Percentiles rank a stretch among this genome's conserved stretches.
Evolutionary conservation across 2,113 vertebrate species (phyloP).

Genomic region (Promerops cafer): DNA sequence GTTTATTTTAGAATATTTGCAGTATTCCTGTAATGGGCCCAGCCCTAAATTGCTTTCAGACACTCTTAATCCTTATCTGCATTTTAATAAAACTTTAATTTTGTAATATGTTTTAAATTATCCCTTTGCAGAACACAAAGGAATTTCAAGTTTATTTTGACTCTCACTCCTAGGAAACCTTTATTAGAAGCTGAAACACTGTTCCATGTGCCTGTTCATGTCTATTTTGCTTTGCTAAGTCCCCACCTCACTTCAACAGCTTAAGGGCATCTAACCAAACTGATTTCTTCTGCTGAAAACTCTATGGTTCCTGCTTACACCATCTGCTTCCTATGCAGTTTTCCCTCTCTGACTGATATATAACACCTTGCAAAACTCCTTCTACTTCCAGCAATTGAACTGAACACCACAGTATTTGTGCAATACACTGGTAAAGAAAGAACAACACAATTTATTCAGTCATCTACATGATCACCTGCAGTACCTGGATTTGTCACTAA

Average conservation of each 20-base stretch:
- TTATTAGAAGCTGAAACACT: not conserved
- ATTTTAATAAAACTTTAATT: not conserved
- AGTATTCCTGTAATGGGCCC: not conserved
- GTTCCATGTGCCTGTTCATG: not conserved
- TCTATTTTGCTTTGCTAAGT: not conserved
- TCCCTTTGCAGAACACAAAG: not conserved
- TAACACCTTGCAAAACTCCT: not conserved
- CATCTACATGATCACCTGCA: not conserved
- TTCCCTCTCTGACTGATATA: not conserved
- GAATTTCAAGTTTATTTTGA: not conserved
- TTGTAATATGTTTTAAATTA: not conserved
- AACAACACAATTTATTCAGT: not conserved
- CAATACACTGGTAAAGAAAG: not conserved
- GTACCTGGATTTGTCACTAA: not conserved
- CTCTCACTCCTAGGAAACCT: not conserved
- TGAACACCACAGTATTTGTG: not conserved
- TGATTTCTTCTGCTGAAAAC: not conserved
- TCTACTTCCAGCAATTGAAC: not conserved
- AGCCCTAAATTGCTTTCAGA: not conserved
- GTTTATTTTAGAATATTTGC: constrained; percentile 4
- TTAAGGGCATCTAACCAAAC: not conserved
- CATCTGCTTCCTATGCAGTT: not conserved
- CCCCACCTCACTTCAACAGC: not conserved
- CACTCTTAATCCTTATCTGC: not conserved
- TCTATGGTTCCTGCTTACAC: not conserved